Evolutionary conservation across 1,140 invertebrate species (phyloP).

Genomic region (Steinernema feltiae): DNA sequence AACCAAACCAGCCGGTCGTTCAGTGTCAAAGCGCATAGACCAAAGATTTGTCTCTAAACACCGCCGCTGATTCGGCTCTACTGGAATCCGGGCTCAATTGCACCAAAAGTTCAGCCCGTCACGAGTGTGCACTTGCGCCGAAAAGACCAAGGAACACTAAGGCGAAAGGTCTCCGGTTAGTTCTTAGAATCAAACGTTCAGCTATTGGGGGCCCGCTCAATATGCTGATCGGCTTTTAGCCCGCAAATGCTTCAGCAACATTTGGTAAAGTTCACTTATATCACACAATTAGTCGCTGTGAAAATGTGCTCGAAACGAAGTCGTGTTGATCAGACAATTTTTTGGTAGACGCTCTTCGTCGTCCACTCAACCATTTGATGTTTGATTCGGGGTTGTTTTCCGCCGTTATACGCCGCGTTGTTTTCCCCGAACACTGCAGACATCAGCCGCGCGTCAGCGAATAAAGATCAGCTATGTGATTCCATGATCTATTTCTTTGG

Average conservation of each 20-base stretch:
- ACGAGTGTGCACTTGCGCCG: neutral
- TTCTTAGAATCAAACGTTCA: neutral
- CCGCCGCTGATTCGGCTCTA: neutral
- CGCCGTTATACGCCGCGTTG: no score
- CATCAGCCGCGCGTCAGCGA: neutral
- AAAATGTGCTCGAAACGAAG: no score
- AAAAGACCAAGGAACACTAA: slow-evolving; percentile 2
- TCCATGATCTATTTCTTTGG: slow-evolving; percentile 3
- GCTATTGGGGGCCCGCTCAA: neutral
- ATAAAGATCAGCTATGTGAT: neutral
- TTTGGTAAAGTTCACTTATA: neutral
- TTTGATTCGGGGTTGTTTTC: no score
- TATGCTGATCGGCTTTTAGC: neutral
- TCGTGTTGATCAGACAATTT: neutral
- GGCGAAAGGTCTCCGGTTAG: neutral
- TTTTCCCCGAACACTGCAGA: no score
- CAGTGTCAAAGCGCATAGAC: neutral
- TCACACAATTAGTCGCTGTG: no score
- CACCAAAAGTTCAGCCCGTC: slow-evolving; percentile 1
- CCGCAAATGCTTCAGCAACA: neutral
- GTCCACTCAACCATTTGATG: no score
- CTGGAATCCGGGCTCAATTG: neutral
- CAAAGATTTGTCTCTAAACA: neutral
- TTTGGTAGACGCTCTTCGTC: neutral
- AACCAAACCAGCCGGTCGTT: neutral